phyloP scores from a whole-genome alignment of 2,797 vertebrate species.

The Sphenodon punctatus region DNA sequence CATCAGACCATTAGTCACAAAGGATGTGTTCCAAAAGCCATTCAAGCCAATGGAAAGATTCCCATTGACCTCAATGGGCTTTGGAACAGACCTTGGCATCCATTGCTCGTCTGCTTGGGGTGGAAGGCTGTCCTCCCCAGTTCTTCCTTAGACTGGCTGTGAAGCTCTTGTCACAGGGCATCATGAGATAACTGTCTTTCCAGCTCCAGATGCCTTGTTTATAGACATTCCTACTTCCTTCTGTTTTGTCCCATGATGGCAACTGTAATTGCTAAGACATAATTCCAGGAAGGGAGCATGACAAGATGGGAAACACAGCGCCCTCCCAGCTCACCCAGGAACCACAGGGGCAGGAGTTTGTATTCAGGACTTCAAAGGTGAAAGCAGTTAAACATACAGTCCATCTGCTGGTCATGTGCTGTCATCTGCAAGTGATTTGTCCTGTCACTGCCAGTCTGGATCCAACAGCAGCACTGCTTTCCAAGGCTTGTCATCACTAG shows the following conservation, averaged over 20 bases:
- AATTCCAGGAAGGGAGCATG: neutral
- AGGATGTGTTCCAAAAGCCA: neutral
- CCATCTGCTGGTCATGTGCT: constrained; percentile 29
- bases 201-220: neutral
- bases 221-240: neutral
- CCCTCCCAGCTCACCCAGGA: neutral
- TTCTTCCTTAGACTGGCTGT: neutral
- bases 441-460: constrained; percentile 46
- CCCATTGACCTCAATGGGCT: neutral
- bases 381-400: constrained; percentile 41
- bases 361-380: constrained; percentile 18
- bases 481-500: constrained; percentile 53
- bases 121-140: neutral
- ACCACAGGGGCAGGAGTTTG: neutral
- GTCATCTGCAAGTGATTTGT: constrained; percentile 34
- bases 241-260: neutral
- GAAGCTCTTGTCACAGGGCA: fast-evolving
- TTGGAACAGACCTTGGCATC: neutral
- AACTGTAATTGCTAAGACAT: neutral
- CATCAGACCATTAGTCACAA: too few relatives aligned
- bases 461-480: constrained; percentile 58
- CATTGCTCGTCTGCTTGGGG: neutral
- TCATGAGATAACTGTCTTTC: fast-evolving
- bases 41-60: too few relatives aligned
- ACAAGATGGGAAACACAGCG: neutral